Percentiles rank a stretch among this genome's conserved stretches.
These are phyloP conservation scores for Caretta caretta DNA, from an alignment of 2,113 vertebrate species.

Conservation along the genomic window DNA sequence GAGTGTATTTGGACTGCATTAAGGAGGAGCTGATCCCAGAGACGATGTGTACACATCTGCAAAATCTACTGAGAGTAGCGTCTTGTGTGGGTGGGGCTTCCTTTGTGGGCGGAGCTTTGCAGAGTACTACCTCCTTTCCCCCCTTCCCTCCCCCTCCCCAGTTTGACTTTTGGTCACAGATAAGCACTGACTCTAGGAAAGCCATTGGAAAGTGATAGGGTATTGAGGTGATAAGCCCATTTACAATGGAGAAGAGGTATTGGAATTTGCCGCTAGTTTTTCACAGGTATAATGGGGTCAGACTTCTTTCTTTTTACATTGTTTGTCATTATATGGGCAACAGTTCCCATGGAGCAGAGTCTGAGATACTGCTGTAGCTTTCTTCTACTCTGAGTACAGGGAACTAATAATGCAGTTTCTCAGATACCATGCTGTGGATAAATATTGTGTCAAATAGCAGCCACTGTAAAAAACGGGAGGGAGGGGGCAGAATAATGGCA, in stretches of 20 bases:
- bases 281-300: neutral
- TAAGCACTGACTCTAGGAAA: neutral
- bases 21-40: neutral
- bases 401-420: neutral
- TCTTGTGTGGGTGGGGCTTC: neutral
- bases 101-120: neutral
- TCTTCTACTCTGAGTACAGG: neutral
- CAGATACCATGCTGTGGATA: neutral
- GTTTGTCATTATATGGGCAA: neutral
- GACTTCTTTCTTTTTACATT: neutral
- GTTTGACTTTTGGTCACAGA: neutral
- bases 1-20: neutral
- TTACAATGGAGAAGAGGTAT: neutral
- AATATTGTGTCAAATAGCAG: neutral
- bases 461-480: rapidly evolving
- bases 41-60: neutral
- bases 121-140: neutral
- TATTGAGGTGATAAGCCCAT: rapidly evolving
- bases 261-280: rapidly evolving
- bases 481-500: neutral
- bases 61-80: neutral
- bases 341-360: neutral
- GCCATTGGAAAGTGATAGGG: neutral
- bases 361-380: neutral
- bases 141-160: too few species aligned